phyloP scores from a whole-genome alignment of 1,140 invertebrate species.

The Nylanderia fulva region DNA sequence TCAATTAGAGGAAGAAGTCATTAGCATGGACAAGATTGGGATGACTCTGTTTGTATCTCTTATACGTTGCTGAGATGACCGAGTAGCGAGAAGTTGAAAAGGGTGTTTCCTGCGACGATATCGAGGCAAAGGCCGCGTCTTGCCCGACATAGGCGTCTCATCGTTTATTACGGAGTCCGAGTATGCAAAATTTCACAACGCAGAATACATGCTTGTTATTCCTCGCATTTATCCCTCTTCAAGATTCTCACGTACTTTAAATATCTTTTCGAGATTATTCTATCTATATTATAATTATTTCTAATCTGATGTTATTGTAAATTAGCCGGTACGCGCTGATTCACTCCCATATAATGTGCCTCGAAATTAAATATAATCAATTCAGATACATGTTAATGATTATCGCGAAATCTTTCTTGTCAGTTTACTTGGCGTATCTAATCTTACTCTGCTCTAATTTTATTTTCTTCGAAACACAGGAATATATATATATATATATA shows the following conservation, averaged over 20 bases:
- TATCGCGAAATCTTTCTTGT: not conserved
- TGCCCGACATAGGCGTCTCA: slow-evolving; percentile 50
- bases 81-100: slow-evolving; percentile 63
- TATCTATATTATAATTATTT: not conserved
- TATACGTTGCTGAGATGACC: slow-evolving; percentile 51
- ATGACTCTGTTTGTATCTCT: slow-evolving; percentile 71
- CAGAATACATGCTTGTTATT: slow-evolving; percentile 4
- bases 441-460: not conserved
- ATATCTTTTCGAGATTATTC: not conserved
- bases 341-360: not conserved
- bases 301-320: not conserved
- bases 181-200: not conserved
- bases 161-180: slow-evolving; percentile 8
- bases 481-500: no score
- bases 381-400: not conserved
- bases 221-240: not conserved
- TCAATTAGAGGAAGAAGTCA: slow-evolving; percentile 75
- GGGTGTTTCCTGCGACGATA: slow-evolving; percentile 65
- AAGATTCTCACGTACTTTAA: slow-evolving; percentile 11
- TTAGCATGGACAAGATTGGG: slow-evolving; percentile 75
- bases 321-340: slow-evolving; percentile 3
- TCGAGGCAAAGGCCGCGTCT: slow-evolving; percentile 41
- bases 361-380: slow-evolving; percentile 1
- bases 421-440: not conserved
- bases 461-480: not conserved